Evolutionary conservation across 2,113 vertebrate species (phyloP).

Genomic region (Carassius carassius): DNA sequence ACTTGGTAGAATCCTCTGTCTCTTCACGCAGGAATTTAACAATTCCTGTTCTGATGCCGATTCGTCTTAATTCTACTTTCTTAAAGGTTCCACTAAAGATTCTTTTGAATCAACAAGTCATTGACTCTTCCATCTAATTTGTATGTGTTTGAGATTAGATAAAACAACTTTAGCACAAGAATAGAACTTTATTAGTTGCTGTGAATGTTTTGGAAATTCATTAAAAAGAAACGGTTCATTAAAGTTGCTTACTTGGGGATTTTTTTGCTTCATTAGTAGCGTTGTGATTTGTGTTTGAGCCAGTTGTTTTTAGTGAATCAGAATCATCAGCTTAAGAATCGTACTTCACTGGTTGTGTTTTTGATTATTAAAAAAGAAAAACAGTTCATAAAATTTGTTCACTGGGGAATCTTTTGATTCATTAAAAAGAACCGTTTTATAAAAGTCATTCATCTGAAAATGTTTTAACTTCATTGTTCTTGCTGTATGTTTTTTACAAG

Average conservation of each 20-base stretch:
- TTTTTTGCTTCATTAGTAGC: background rate
- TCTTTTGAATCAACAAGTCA: background rate
- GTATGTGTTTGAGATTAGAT: background rate
- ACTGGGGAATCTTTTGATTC: background rate
- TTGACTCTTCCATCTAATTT: background rate
- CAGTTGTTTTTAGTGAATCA: background rate
- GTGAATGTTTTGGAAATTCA: background rate
- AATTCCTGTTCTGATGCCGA: background rate
- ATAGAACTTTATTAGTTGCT: background rate
- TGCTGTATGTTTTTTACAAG: background rate
- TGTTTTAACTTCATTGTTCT: background rate
- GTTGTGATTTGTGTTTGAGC: background rate
- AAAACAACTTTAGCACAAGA: background rate
- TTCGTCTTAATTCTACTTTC: background rate
- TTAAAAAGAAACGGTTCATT: background rate
- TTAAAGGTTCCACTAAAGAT: background rate
- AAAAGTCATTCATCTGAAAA: background rate
- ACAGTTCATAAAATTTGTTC: background rate
- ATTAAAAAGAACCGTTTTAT: too few species aligned
- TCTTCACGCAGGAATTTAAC: background rate
- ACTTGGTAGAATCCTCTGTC: background rate
- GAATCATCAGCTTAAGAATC: background rate
- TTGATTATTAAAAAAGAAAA: background rate
- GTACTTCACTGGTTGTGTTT: background rate
- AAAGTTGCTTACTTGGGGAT: background rate